Evolutionary conservation across 2,888 invertebrate species (phyloP), one percentile per base, ranked within the genome.

Genomic region (Hedychridium roseum): DNA sequence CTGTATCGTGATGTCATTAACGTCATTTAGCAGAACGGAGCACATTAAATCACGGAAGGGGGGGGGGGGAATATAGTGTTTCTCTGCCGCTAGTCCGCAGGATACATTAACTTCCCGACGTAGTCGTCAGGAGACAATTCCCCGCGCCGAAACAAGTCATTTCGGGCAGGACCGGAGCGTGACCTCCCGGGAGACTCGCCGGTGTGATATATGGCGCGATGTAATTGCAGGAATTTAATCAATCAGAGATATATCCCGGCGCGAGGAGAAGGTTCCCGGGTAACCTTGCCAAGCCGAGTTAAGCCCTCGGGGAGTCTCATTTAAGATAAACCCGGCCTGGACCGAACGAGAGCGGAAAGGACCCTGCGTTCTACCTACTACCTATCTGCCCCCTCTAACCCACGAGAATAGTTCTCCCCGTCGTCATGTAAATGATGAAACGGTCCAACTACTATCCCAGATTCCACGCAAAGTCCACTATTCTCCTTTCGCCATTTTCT

Each of bases 221-320:
- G 73, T 74, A 74, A 74, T 73, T 73, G 73, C 70, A 65, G 60
- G 69, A 74, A 73, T 75, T 75, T 74, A 75, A 74, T 75, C 75
- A 75, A 75, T 74, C 73, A 74, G 70, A 65, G 63, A 71, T 68
- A 69, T 66, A 68, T 62, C 64, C 64, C 50, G 46, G 40, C 53
- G 49, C 48, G 43, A 55, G 51, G 53, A 53, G 50, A 47, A 50
- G 56, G 36, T 49, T 31, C 43, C 46, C 45, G 48, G 43, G 57
- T 59, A 61, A 64, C 63, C 63, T 67, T 53, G 60, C 57, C 64
- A 64, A 69, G 66, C 66, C 60, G 60, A 63, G 63, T 66, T 70
- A 69, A 73, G 63, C 69, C 65, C 64, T 52, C 36, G 48, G 61
- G 63, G 67, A 68, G 64, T 66, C 67, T 68, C 70, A 70, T 70